Base-by-base conservation (phyloP, 2,888 invertebrate genomes). In the Lamellibrachia columna region DNA sequence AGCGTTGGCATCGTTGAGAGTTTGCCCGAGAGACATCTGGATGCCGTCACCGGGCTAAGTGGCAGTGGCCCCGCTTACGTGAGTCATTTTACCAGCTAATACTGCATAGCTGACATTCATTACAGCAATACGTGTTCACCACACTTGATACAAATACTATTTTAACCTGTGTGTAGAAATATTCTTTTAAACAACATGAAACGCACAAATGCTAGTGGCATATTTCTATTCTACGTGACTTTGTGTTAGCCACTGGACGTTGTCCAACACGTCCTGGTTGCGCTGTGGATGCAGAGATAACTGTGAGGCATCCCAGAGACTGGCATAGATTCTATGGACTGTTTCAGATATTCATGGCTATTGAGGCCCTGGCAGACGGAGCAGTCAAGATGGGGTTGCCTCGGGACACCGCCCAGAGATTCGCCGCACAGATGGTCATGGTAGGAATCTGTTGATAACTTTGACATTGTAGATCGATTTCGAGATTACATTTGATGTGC, bases 1-100 rank as follows among this genome's bases (percentile, higher is more conserved):
- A 97, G 98, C 0, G 98, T 99, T 9, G 94, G 99, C 0, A 96
- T 98, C 0, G 99, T 98, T 95, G 98, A 98, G 95, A 97, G 97
- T 95, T 97, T 99, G 90, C 97, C 98, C 0, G 99, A 99, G 96
- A 96, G 97, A 15, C 97, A 98, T 95, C 97, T 99, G 95, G 98
- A 98, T 96, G 97, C 98, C 0, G 97, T 98, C 92, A 98, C 98
- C 15, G 98, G 98, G 0, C 96, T 99, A 8, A 97, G 98, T 92
- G 99, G 98, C 6, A 98, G 98, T 97, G 99, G 99, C 3, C 99
- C 99, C 55, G 99, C 99, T 90, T 99, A 98, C 97, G 98, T 99
- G 93, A 95, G 96, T 95, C 11, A 15, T 53, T 3, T 22, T 40
- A n/a, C n/a, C 28, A 75, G 22, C 15, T 6, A 2, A 15, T 75